Conservation (phyloP, 2,888 invertebrate species). For the Tridacna crocea region DNA sequence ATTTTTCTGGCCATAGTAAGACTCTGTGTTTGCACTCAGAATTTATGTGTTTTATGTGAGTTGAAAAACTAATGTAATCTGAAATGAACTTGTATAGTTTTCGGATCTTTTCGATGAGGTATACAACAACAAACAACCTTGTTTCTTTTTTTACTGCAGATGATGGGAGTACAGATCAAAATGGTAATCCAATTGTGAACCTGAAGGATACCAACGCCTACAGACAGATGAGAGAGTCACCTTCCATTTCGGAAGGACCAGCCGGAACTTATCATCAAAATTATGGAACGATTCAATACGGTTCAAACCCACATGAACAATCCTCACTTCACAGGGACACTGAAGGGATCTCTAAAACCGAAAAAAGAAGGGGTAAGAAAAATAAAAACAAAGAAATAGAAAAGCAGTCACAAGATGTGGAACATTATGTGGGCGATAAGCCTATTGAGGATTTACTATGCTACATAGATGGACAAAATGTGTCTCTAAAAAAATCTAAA, state of each 20-base stretch:
- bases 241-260: constrained; percentile 55
- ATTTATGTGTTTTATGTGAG: too few relatives aligned
- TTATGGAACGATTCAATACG: constrained; percentile 42
- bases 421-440: constrained; percentile 71
- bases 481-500: constrained; percentile 61
- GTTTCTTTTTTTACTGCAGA: constrained; percentile 57
- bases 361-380: constrained; percentile 48
- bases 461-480: constrained; percentile 73
- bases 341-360: constrained; percentile 20
- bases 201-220: constrained; percentile 43
- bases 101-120: too few relatives aligned
- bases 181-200: constrained; percentile 73
- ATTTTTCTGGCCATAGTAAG: too few relatives aligned
- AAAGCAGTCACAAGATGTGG: constrained; percentile 66
- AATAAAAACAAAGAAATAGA: constrained; percentile 61
- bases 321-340: constrained; percentile 30
- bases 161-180: constrained; percentile 70
- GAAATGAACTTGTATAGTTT: too few relatives aligned
- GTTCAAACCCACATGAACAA: constrained; percentile 6
- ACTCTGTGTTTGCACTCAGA: too few relatives aligned
- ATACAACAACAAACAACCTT: too few relatives aligned
- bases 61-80: too few relatives aligned
- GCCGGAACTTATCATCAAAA: constrained; percentile 38
- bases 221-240: constrained; percentile 74
- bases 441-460: constrained; percentile 69